Percentiles rank a stretch among this genome's conserved stretches.
Conservation (phyloP, 2,888 invertebrate species). For the Lithophane socia region DNA sequence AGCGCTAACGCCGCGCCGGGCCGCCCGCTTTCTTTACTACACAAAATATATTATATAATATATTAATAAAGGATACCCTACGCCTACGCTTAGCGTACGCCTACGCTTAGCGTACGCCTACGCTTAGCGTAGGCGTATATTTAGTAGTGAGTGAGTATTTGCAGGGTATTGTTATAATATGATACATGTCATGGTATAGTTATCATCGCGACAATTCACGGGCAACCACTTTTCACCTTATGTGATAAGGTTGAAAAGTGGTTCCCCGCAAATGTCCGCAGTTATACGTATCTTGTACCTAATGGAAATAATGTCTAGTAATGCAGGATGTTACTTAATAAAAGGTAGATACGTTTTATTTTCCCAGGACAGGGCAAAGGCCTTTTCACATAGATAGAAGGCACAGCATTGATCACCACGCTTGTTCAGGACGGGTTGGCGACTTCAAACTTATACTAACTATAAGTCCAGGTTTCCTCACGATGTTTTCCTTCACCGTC, state of each 20-base stretch:
- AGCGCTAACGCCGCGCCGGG: too few species aligned
- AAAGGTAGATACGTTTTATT: not conserved
- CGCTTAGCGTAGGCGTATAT: not conserved
- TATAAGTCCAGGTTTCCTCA: not conserved
- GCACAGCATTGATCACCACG: not conserved
- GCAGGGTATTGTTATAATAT: not conserved
- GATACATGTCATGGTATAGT: not conserved
- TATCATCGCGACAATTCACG: too few species aligned
- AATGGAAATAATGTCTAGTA: not conserved
- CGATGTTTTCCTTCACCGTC: not conserved
- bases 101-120: too few species aligned
- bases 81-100: too few species aligned
- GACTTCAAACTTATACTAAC: not conserved
- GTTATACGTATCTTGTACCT: not conserved
- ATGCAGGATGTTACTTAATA: not conserved
- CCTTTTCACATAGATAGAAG: not conserved
- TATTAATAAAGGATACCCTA: too few species aligned
- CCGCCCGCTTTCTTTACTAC: too few species aligned
- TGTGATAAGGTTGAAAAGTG: too few species aligned
- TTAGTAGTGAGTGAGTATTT: constrained; percentile 4
- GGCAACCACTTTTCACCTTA: too few species aligned
- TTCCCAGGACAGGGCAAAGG: not conserved
- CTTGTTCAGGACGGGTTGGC: not conserved
- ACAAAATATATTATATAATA: too few species aligned
- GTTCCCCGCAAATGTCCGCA: too few species aligned